These are phyloP conservation scores for Okapia johnstoni DNA, from an alignment of 2,113 vertebrate species.

Conservation along the genomic window DNA sequence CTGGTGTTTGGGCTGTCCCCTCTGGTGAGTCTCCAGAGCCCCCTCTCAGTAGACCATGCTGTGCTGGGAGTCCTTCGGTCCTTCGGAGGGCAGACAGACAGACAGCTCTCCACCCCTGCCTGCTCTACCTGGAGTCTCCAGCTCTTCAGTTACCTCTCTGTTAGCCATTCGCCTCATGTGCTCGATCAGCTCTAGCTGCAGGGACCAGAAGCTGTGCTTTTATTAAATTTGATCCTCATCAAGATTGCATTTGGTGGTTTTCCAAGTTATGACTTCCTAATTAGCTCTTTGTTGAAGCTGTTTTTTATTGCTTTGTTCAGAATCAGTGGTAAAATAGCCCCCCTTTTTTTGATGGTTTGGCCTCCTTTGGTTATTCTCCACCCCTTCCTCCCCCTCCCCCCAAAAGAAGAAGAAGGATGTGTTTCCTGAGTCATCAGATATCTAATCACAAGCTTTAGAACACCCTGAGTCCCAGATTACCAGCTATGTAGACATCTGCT, in stretches of 20 bases:
- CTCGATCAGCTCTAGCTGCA: neutral
- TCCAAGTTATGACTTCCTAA: slow-evolving; percentile 51
- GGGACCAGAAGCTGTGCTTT: neutral
- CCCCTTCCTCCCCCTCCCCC: neutral
- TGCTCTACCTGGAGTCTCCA: neutral
- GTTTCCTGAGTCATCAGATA: neutral
- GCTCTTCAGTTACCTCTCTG: neutral
- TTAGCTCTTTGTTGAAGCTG: slow-evolving; percentile 39
- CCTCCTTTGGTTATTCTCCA: neutral
- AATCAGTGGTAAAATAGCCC: neutral
- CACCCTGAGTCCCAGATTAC: neutral
- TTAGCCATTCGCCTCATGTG: neutral
- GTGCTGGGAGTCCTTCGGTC: neutral
- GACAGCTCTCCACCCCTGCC: neutral
- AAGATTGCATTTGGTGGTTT: slow-evolving; percentile 38
- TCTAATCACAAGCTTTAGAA: neutral
- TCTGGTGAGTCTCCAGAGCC: neutral
- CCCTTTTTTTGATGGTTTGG: neutral
- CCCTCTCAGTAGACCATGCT: neutral
- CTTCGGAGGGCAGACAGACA: neutral
- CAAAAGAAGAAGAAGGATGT: neutral
- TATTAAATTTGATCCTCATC: slow-evolving; percentile 48
- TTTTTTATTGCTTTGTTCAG: slow-evolving; percentile 27
- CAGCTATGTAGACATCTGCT: neutral
- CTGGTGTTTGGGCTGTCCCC: neutral